These are phyloP conservation scores for Tetraodon nigroviridis DNA, from an alignment of 2,113 vertebrate species.

Conservation along the genomic window DNA sequence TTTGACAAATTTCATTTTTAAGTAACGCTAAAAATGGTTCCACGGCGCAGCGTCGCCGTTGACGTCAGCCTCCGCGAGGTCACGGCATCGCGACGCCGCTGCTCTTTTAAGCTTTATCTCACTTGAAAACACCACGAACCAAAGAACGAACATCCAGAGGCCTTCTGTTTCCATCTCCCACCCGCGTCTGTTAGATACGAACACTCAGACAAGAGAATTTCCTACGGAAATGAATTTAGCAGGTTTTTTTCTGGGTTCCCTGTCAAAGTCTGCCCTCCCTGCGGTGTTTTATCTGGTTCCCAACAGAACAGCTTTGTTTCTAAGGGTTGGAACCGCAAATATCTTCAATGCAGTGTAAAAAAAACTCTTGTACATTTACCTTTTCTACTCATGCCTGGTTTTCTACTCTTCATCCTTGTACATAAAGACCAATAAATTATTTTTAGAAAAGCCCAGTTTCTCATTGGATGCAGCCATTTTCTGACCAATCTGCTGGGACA, in stretches of 20 bases:
- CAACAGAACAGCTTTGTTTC: conserved; percentile 30
- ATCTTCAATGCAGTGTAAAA: conserved; percentile 72
- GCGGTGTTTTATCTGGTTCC: conserved; percentile 27
- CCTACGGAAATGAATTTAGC: conserved; percentile 59
- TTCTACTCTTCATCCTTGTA: conserved; percentile 71
- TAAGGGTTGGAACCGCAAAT: conserved; percentile 27
- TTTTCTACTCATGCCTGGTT: conserved; percentile 73
- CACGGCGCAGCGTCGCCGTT: background rate
- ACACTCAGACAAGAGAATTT: conserved; percentile 41
- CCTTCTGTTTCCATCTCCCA: conserved; percentile 46
- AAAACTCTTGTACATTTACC: conserved; percentile 67
- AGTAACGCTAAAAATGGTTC: conserved; percentile 1
- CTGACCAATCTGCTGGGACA: background rate
- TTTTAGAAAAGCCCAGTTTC: conserved; percentile 64
- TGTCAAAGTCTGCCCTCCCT: no score
- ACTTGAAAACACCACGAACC: conserved; percentile 60
- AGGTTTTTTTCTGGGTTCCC: conserved; percentile 10
- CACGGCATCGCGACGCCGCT: conserved; percentile 19
- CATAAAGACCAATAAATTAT: conserved; percentile 80
- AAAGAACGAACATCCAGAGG: conserved; percentile 69
- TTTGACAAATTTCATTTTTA: background rate
- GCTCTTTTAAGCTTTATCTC: conserved; percentile 36
- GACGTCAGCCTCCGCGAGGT: background rate
- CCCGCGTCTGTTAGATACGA: no score
- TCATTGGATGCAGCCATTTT: background rate